A percentile compares a stretch with the other conserved stretches of the same genome.
phyloP scores from a whole-genome alignment of 2,113 vertebrate species.

The Hemiprocne comata region DNA sequence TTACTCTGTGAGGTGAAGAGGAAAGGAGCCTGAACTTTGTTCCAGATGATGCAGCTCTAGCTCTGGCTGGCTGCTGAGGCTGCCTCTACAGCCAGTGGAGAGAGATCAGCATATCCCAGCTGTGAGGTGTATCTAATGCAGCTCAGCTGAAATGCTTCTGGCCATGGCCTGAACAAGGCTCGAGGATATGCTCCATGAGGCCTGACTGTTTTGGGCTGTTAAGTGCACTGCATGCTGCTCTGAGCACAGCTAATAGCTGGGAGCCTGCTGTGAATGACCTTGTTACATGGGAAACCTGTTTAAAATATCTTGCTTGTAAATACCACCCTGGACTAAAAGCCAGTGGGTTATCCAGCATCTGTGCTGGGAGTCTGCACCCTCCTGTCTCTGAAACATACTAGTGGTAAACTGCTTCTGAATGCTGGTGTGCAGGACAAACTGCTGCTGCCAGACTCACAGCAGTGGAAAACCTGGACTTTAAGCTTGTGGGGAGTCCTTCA shows the following conservation, averaged over 20 bases:
- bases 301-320: slow-evolving; percentile 30
- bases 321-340: not conserved
- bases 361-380: not conserved
- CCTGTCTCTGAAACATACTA: not conserved
- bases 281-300: not conserved
- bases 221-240: not conserved
- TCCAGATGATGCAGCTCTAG: not conserved
- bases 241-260: not conserved
- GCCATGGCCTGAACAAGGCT: not conserved
- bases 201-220: not conserved
- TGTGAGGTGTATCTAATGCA: not conserved
- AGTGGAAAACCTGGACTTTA: not conserved
- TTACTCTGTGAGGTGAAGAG: not conserved
- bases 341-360: not conserved
- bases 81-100: not conserved
- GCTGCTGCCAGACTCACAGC: not conserved
- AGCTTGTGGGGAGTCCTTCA: not conserved
- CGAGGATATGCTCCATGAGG: not conserved
- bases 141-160: not conserved
- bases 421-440: not conserved
- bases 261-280: slow-evolving; percentile 28
- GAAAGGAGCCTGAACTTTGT: not conserved
- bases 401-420: not conserved
- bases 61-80: not conserved
- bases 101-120: not conserved